These are phyloP conservation scores for Galeopsomyia nigrocyanea DNA, from an alignment of 2,888 invertebrate genomes.

Conservation along the genomic window DNA sequence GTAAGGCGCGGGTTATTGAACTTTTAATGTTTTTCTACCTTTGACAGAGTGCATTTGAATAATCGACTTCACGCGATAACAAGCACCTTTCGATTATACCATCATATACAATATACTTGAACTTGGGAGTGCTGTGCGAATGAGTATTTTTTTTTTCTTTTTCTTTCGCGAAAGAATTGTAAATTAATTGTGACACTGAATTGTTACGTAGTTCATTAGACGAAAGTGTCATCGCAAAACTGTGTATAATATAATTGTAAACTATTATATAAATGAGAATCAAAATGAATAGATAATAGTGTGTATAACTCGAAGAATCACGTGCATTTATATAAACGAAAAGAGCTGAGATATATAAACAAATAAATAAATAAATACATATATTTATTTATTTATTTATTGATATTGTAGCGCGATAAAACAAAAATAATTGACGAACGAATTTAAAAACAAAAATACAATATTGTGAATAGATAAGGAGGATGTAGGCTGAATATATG, in stretches of 20 bases:
- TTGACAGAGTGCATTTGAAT: not conserved
- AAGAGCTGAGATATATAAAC: constrained; percentile 66
- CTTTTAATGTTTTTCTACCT: constrained; percentile 1
- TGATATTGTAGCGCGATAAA: not conserved
- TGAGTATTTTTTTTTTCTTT: not conserved
- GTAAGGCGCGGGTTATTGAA: constrained; percentile 1
- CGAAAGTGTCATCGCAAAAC: not conserved
- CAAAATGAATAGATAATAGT: constrained; percentile 22
- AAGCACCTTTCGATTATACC: no score
- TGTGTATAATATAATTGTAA: constrained; percentile 44
- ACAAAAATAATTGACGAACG: constrained; percentile 29
- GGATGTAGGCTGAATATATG: constrained; percentile 15
- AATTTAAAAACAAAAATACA: constrained; percentile 16
- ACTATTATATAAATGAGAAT: constrained; percentile 33
- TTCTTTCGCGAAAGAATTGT: no score
- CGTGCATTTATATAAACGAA: constrained; percentile 59
- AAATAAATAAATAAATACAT: constrained; percentile 48
- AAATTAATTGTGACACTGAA: no score
- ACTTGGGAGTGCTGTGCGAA: not conserved
- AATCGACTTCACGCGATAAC: not conserved
- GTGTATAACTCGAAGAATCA: constrained; percentile 50
- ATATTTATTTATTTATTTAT: not conserved
- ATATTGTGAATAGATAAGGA: constrained; percentile 57
- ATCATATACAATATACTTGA: no score
- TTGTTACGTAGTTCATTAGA: no score